A percentile compares a stretch with the other conserved stretches of the same genome.
Evolutionary conservation across 1,140 invertebrate genomes (phyloP).

Genomic region (Himalopsyche phryganea): DNA sequence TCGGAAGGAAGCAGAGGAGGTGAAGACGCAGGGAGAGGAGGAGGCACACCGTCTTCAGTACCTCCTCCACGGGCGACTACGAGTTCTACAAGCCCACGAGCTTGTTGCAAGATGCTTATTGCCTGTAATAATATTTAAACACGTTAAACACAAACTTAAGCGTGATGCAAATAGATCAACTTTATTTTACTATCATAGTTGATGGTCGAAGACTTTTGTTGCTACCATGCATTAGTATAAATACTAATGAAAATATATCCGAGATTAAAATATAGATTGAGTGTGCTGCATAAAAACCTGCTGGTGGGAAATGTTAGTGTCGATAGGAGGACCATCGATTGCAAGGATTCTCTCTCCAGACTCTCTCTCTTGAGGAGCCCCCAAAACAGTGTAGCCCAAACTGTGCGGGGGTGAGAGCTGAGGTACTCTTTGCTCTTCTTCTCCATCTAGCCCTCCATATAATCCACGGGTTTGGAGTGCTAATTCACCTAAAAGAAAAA

Average conservation of each 20-base stretch:
- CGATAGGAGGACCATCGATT: conserved; percentile 81
- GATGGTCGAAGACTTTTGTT: too few relatives aligned
- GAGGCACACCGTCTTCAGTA: conserved; percentile 22
- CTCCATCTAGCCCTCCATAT: conserved; percentile 45
- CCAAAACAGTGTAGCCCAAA: conserved; percentile 40
- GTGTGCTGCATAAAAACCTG: too few relatives aligned
- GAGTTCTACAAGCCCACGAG: conserved; percentile 70
- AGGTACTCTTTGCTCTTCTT: conserved; percentile 61
- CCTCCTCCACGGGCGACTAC: conserved; percentile 58
- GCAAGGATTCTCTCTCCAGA: conserved; percentile 86
- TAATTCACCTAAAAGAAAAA: conserved; percentile 51
- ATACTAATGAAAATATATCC: too few relatives aligned
- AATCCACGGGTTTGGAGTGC: conserved; percentile 57
- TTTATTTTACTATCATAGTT: too few relatives aligned
- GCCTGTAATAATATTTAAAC: conserved; percentile 53
- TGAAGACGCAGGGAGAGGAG: conserved; percentile 24
- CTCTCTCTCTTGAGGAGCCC: conserved; percentile 39
- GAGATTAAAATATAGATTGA: too few relatives aligned
- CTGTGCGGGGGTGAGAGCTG: conserved; percentile 56
- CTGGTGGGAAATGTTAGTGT: conserved; percentile 82
- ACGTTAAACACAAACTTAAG: too few relatives aligned
- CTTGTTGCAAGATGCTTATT: conserved; percentile 77
- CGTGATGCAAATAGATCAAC: too few relatives aligned
- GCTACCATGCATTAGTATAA: too few relatives aligned
- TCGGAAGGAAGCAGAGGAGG: conserved; percentile 56